Evolutionary conservation across 2,888 invertebrate genomes (phyloP), one percentile per base, ranked within the genome.

Genomic region (Boloria selene): DNA sequence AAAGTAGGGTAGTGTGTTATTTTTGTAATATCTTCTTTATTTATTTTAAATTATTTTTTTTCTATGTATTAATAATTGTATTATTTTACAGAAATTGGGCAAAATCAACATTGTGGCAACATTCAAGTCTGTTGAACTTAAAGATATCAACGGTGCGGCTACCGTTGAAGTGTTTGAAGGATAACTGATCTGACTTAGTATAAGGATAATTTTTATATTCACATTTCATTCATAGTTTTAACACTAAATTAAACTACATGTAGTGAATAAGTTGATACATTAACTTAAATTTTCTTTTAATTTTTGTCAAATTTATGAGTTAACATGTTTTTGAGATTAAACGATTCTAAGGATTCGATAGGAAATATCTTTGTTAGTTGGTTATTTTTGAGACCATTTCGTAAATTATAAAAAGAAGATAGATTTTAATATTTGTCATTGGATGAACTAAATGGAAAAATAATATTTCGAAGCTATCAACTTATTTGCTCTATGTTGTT

Each of bases 91-190:
- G 86, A 93, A 93, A 82, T 74, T 89, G 0, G 96, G 96, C 4
- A 93, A 93, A 62, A 94, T 95, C 69, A 94, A 93, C 77, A 88
- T 96, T 64, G 93, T 96, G 13, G 95, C 94, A 0, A 95, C 95
- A 13, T 96, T 96, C 84, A 93, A 93, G 58, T 95, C 96, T 0
- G 93, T 85, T 38, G 94, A 96, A 78, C 87, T 96, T 13, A 92
- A 94, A 64, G 96, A 96, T 76, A 93, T 96, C 68, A 94, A 92
- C 6, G 96, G 96, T 47, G 94, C 95, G 0, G 93, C 93, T 18
- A 92, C 90, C 54, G 90, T 93, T 1, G 94, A 94, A 62, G 95
- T 95, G 1, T 86, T 84, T 54, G 90, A 90, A 69, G 91, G 81
- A 74, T 87, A 79, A 81, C 47, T 42, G 0, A 58, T 42, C 51